Percentiles rank a stretch among this genome's conserved stretches.
phyloP scores from a whole-genome alignment of 2,113 vertebrate genomes.

The Gyps fulvus region DNA sequence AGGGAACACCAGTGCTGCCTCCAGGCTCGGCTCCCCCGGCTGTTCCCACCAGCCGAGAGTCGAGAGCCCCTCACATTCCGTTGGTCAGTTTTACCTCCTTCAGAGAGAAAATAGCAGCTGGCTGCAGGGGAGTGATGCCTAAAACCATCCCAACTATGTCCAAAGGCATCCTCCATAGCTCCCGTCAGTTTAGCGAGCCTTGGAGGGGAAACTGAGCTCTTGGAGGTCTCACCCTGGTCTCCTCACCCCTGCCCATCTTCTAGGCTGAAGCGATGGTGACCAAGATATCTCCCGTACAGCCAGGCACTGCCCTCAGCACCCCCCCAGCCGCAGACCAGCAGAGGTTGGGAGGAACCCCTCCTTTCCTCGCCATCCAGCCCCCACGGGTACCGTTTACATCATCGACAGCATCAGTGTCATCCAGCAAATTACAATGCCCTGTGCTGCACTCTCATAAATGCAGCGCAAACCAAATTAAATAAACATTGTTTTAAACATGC shows the following conservation, averaged over 20 bases:
- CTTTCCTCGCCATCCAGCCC: neutral
- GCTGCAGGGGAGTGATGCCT: neutral
- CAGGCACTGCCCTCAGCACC: neutral
- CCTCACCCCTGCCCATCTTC: neutral
- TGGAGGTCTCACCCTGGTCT: neutral
- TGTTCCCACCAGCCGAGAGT: neutral
- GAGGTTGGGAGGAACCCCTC: neutral
- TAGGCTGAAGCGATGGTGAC: neutral
- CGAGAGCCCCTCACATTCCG: rapidly evolving
- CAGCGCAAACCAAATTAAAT: neutral
- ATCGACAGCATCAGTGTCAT: rapidly evolving
- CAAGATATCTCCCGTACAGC: too few species aligned
- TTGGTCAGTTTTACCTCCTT: neutral
- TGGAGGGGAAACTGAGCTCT: neutral
- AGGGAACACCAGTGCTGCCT: neutral
- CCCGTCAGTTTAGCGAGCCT: neutral
- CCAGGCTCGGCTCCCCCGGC: neutral
- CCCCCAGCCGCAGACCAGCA: rapidly evolving
- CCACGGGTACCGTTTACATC: rapidly evolving
- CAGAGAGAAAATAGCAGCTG: neutral
- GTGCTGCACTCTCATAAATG: neutral
- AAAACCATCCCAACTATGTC: neutral
- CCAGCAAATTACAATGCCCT: too few species aligned
- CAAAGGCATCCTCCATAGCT: neutral
- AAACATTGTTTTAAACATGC: neutral